A percentile compares a stretch with the other conserved stretches of the same genome.
Evolutionary conservation across 2,888 invertebrate species (phyloP).

Genomic region (Apocheima hispidaria): DNA sequence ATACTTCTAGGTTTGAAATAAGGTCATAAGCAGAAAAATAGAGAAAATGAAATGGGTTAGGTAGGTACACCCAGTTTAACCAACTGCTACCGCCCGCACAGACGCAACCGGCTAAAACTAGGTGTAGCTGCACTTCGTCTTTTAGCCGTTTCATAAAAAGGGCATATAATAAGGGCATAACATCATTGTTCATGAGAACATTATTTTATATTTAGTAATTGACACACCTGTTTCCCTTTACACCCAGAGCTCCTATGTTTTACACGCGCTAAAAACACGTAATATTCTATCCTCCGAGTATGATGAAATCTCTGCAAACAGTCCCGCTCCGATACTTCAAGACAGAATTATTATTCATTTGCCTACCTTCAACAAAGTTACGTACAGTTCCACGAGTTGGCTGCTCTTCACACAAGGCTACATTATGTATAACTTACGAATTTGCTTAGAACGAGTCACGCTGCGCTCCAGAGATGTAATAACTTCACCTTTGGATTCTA

Average conservation of each 20-base stretch:
- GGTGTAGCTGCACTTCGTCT: too few relatives aligned
- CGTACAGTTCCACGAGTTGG: constrained; percentile 5
- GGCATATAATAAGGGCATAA: too few relatives aligned
- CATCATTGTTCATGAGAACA: not conserved
- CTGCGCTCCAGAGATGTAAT: not conserved
- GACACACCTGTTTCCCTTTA: not conserved
- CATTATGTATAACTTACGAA: constrained; percentile 31
- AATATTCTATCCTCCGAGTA: constrained; percentile 2
- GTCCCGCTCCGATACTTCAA: constrained; percentile 37
- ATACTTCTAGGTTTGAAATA: too few relatives aligned
- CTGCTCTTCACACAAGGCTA: constrained; percentile 17
- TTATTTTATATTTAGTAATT: not conserved
- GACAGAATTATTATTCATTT: constrained; percentile 44
- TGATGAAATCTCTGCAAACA: constrained; percentile 36
- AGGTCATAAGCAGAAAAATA: too few relatives aligned
- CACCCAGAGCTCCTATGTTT: not conserved
- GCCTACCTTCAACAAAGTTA: constrained; percentile 22
- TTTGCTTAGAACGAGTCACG: constrained; percentile 9
- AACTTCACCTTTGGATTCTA: constrained; percentile 1
- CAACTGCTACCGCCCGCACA: too few relatives aligned
- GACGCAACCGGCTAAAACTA: too few relatives aligned
- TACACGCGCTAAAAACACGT: not conserved
- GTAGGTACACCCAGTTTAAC: too few relatives aligned
- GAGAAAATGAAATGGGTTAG: too few relatives aligned
- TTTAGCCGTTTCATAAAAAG: too few relatives aligned